Evolutionary conservation across 2,888 invertebrate genomes (phyloP).

Genomic region (Halictus ligatus): DNA sequence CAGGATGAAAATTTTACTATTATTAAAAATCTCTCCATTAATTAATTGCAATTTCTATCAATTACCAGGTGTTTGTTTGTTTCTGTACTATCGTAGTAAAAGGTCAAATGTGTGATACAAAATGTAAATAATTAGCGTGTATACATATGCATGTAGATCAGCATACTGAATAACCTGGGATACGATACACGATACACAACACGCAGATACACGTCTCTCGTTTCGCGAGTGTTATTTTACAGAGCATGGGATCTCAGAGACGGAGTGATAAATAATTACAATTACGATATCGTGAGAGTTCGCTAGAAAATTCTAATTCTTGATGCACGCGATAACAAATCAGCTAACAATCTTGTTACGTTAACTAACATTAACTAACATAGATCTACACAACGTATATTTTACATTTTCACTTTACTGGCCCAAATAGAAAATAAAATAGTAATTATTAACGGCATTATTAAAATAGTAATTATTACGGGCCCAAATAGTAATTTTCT

Average conservation of each 20-base stretch:
- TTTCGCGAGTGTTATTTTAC: slow-evolving; percentile 56
- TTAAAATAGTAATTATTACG: too few relatives aligned
- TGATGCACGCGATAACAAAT: background rate
- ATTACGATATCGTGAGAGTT: background rate
- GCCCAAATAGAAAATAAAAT: too few relatives aligned
- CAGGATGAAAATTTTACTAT: background rate
- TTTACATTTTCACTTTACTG: too few relatives aligned
- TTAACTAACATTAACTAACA: background rate
- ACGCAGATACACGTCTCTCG: slow-evolving; percentile 45
- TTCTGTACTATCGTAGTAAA: background rate
- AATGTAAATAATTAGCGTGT: slow-evolving; percentile 19
- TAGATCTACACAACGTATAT: too few relatives aligned
- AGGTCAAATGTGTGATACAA: background rate
- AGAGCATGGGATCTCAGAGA: slow-evolving; percentile 48
- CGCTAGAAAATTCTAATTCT: background rate
- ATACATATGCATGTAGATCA: slow-evolving; percentile 25
- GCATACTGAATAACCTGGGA: slow-evolving; percentile 44
- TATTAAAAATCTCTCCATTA: background rate
- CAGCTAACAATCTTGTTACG: background rate
- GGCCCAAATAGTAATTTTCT: too few relatives aligned
- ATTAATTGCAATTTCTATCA: background rate
- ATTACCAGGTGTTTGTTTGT: background rate
- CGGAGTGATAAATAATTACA: slow-evolving; percentile 41
- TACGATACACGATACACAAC: slow-evolving; percentile 38
- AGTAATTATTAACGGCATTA: too few relatives aligned